Evolutionary conservation across 1,140 invertebrate species (phyloP), one percentile per base, ranked within the genome.

Genomic region (Nasonia vitripennis): DNA sequence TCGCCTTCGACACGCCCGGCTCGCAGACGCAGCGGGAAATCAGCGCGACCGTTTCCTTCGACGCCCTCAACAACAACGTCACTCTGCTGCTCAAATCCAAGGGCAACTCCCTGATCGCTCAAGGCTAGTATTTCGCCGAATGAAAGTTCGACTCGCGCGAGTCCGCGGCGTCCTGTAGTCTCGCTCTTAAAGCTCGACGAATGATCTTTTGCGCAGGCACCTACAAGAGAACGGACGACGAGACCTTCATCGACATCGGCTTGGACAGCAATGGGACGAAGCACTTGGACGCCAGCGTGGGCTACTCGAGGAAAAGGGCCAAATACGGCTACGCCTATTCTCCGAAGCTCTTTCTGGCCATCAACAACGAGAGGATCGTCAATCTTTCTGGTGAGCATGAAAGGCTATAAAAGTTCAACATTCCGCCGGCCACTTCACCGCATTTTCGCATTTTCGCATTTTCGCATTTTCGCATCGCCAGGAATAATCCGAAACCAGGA

Each of bases 221-320:
- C 45, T 96, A 96, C 78, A 95, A 95, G 86, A 95, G 96, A 89
- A 94, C 94, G 10, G 94, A 94, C 0, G 92, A 94, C 85, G 95
- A 96, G 87, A 95, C 95, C 81, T 94, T 94, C 55, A 89, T 96
- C n/a, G 94, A 95, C 78, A 93, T 96, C 2, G 94, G 94, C 12
- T 89, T 96, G 1, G 95, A 96, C 88, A 95, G 96, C 41, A 95
- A 97, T 88, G 95, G 95, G 0, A 94, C 94, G 31, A 96, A 96
- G 87, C 95, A 96, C 89, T 94, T 97, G 51, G 95, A 96, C 88
- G 95, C 95, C 88, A 89, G 92, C 90, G 31, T 94, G 89, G 91
- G 95, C 90, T 90, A 95, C 91, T 88, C 92, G 45, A 92, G 92
- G 71, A 92, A 94, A 81, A 91, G 92, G 71, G 92, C 92, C 45